Percentiles rank a stretch among this genome's conserved stretches.
Conservation (phyloP, 1,140 invertebrate species). For the Pachyrhynchus sulphureomaculatus region DNA sequence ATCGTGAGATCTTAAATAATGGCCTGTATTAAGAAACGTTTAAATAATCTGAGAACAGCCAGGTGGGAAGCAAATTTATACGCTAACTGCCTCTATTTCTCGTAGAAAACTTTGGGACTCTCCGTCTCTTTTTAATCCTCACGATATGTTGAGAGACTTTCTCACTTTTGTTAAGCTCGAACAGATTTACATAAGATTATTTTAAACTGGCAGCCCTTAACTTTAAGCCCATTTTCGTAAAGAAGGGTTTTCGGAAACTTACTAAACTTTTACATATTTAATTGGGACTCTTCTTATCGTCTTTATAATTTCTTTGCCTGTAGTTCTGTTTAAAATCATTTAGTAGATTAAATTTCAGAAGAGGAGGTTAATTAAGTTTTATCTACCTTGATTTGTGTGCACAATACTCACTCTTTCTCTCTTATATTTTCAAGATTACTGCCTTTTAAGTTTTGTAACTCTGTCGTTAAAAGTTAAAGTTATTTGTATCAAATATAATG, state of each 20-base stretch:
- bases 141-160: conserved; percentile 8
- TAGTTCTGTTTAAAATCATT: conserved; percentile 30
- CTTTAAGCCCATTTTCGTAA: conserved; percentile 40
- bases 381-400: background rate
- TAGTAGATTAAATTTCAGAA: conserved; percentile 21
- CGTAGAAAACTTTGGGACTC: conserved; percentile 35
- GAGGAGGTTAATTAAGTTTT: conserved; percentile 10
- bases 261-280: conserved; percentile 46
- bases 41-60: conserved; percentile 52
- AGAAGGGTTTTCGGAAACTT: conserved; percentile 40
- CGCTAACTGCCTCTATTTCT: conserved; percentile 49
- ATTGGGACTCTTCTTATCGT: conserved; percentile 38
- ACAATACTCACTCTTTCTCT: too few relatives aligned
- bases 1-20: conserved; percentile 51
- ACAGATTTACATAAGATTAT: conserved; percentile 50
- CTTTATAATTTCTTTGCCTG: conserved; percentile 33
- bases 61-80: conserved; percentile 49
- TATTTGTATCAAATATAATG: too few relatives aligned
- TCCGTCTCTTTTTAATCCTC: conserved; percentile 2
- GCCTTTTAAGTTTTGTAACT: too few relatives aligned
- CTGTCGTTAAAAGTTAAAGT: too few relatives aligned
- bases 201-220: conserved; percentile 47
- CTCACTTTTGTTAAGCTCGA: conserved; percentile 39
- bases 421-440: too few relatives aligned
- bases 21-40: conserved; percentile 51